Conservation (phyloP, 2,113 vertebrate species). For the Taxidea taxus region DNA sequence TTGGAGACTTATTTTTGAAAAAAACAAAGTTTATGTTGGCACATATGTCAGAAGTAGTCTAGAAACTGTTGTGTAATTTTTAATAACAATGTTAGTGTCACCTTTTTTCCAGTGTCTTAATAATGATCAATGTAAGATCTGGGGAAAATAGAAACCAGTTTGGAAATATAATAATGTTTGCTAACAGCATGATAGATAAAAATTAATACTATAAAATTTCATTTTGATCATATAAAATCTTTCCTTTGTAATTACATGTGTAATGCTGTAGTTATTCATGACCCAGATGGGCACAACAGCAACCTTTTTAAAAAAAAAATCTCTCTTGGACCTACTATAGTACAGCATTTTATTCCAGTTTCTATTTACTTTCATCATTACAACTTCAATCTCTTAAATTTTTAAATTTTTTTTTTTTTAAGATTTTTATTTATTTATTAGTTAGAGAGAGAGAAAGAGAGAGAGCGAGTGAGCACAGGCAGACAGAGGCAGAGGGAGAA, state of each 20-base stretch:
- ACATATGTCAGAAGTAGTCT: neutral
- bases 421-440: too few species aligned
- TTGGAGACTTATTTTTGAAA: neutral
- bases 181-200: neutral
- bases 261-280: neutral
- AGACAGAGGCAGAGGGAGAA: too few species aligned
- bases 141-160: neutral
- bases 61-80: neutral
- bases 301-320: neutral
- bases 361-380: neutral
- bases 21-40: neutral
- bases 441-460: too few species aligned
- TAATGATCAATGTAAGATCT: neutral
- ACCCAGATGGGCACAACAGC: neutral
- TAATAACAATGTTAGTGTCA: neutral
- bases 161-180: neutral
- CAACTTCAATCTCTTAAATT: neutral
- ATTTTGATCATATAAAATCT: neutral
- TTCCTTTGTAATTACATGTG: neutral
- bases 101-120: neutral
- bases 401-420: too few species aligned
- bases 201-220: neutral
- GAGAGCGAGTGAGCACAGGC: too few species aligned
- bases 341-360: neutral
- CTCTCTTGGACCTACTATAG: neutral